Base-by-base conservation (phyloP, 2,888 invertebrate genomes). In the Sycophila texana region DNA sequence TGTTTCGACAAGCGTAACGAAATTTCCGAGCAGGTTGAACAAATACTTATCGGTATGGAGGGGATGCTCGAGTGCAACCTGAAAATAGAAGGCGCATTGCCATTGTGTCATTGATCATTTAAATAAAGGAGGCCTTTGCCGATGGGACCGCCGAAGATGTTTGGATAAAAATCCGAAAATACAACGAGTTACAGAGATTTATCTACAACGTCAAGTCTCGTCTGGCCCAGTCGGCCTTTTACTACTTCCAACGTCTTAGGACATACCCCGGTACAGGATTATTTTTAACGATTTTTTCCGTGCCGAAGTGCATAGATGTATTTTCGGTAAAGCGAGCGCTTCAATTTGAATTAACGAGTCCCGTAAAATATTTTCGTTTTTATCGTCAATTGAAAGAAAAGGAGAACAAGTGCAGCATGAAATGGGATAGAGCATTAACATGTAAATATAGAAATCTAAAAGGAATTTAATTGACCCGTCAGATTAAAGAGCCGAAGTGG, bases 391-490 rank as follows among this genome's bases (percentile, higher is more conserved):
- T 39, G 39, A 10, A 39, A 39, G 39, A 39, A 26, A 39, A 39
- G 39, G 10, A 53, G n/a, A 53, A 5, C 14, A 53, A 22, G 60
- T 26, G 22, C 12, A 53, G 66, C 51, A 10, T 53, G 57, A 58
- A 58, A 10, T 39, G 39, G 39, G 10, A 39, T 39, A 39, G 39
- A 39, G 39, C 53, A 58, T 57, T 73, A 51, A 68, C 67, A 47
- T 49, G 68, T 49, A 74, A 79, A 79, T 75, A 75, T 75, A 79
- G 72, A 74, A 71, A 72, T 67, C n/a, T 67, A 58, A 72, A 79
- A 75, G 71, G 71, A 71, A 72, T 66, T 66, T 66, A 71, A 75
- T 79, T 51, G 60, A 65, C 20, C 65, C 14, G 70, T 7, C 39
- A 66, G 53, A 26, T 47, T 71, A 51, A 16, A n/a, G 60, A 39